Evolutionary conservation across 1,140 invertebrate genomes (phyloP), one percentile per base, ranked within the genome.

Genomic region (Babylonia areolata): DNA sequence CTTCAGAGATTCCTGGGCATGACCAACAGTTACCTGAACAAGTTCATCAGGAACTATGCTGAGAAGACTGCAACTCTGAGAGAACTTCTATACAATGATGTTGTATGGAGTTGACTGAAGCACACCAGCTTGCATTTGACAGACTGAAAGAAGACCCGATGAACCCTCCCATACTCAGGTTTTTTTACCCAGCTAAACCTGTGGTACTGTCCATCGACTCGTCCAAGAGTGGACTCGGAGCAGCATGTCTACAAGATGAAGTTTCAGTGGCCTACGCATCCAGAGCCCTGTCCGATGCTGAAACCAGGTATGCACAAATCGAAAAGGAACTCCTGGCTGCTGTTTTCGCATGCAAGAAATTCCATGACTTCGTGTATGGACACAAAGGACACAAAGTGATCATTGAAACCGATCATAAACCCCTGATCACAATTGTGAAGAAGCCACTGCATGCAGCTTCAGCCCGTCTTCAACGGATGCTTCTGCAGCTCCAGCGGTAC

Each of bases 281-380:
- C 9, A 86, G 94, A 54, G 90, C 93, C 17, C 87, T 95, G 20
- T 94, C 40, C 90, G 87, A 39, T 83, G 92, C 87, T 84, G 88
- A 83, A 90, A 94, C 73, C 93, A 28, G 78, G 23, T 90, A 90
- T 81, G 87, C 89, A 23, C 94, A 95, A 90, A 94, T 95, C 0
- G 95, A 95, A 89, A 90, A 94, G 90, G 95, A 96, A 91, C 95
- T 94, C 17, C 88, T 95, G 12, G 94, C 94, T 11, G 93, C 96
- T 23, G 89, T 95, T 1, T 96, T 93, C 91, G 94, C 93, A 6
- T 93, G 95, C 33, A 91, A 93, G 80, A 94, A 94, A 87, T 96
- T 96, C 91, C 93, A 95, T 71, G 90, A 75, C 84, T 87, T 54
- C 81, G 88, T 86, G 86, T 94, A 89, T 69, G 88, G 82, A 85